Evolutionary conservation across 2,888 invertebrate species (phyloP).

Genomic region (Callinectes sapidus): DNA sequence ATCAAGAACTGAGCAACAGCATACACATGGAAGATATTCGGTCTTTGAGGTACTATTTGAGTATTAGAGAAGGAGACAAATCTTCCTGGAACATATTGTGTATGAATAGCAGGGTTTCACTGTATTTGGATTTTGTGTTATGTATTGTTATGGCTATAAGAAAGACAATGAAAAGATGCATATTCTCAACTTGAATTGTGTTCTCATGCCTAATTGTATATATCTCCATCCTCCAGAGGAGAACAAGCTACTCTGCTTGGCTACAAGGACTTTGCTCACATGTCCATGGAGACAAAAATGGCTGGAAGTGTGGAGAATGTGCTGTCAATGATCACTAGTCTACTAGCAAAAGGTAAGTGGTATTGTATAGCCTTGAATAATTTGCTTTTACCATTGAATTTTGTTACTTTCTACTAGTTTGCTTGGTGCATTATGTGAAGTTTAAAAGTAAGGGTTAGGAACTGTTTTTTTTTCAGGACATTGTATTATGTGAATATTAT

Average conservation of each 20-base stretch:
- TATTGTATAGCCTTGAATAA: neutral
- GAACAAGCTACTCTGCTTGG: conserved; percentile 87
- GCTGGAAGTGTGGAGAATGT: conserved; percentile 87
- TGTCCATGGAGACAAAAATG: conserved; percentile 97
- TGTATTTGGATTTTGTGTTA: neutral
- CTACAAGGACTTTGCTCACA: conserved; percentile 86
- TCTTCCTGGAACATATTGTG: too few species aligned
- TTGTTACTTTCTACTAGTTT: neutral
- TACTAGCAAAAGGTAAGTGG: conserved; percentile 79
- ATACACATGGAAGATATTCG: conserved; percentile 87
- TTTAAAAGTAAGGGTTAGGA: too few species aligned
- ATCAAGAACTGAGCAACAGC: conserved; percentile 81
- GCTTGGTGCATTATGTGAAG: neutral
- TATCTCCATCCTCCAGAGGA: conserved; percentile 76
- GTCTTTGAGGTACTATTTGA: conserved; percentile 47
- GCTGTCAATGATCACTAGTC: conserved; percentile 82
- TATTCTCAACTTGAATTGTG: too few species aligned
- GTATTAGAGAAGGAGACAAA: neutral
- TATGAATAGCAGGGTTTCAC: too few species aligned
- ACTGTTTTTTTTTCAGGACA: too few species aligned
- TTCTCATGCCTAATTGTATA: neutral
- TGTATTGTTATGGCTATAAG: neutral
- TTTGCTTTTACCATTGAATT: neutral
- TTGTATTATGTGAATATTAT: too few species aligned
- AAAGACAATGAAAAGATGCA: too few species aligned